These are phyloP conservation scores for Caerostris darwini DNA, from an alignment of 1,140 invertebrate species.

Conservation along the genomic window DNA sequence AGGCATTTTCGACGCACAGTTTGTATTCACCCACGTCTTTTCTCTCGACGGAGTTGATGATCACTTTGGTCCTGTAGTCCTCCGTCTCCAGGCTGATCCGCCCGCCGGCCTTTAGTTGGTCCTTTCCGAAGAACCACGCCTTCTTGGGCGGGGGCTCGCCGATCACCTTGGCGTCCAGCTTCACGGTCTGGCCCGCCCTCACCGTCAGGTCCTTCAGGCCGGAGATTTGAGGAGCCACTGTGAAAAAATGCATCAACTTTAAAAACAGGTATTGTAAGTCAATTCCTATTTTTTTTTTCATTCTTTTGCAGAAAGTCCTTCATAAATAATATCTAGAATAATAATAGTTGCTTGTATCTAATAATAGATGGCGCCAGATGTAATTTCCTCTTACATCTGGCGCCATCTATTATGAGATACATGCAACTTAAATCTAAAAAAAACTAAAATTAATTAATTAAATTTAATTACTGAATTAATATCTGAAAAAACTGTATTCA, in stretches of 20 bases:
- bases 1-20: constrained; percentile 94
- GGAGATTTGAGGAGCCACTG: constrained; percentile 85
- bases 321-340: too few relatives aligned
- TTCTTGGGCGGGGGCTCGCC: constrained; percentile 94
- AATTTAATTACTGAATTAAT: too few relatives aligned
- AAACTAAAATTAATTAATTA: too few relatives aligned
- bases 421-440: too few relatives aligned
- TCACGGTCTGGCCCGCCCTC: constrained; percentile 92
- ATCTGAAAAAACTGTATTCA: too few relatives aligned
- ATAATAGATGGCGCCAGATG: too few relatives aligned
- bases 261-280: too few relatives aligned
- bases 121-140: constrained; percentile 88
- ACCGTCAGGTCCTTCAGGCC: constrained; percentile 93
- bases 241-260: constrained; percentile 84
- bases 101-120: constrained; percentile 86
- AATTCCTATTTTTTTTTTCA: too few relatives aligned
- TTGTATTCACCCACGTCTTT: constrained; percentile 92
- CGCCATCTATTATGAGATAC: too few relatives aligned
- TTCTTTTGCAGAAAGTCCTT: too few relatives aligned
- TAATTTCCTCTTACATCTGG: too few relatives aligned
- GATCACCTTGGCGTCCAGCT: constrained; percentile 92
- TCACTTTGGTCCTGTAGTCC: constrained; percentile 92
- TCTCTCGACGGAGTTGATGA: constrained; percentile 88
- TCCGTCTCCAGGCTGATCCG: constrained; percentile 91
- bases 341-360: too few relatives aligned